A percentile compares a stretch with the other conserved stretches of the same genome.
phyloP scores from a whole-genome alignment of 1,140 invertebrate genomes.

The Halotydeus destructor region DNA sequence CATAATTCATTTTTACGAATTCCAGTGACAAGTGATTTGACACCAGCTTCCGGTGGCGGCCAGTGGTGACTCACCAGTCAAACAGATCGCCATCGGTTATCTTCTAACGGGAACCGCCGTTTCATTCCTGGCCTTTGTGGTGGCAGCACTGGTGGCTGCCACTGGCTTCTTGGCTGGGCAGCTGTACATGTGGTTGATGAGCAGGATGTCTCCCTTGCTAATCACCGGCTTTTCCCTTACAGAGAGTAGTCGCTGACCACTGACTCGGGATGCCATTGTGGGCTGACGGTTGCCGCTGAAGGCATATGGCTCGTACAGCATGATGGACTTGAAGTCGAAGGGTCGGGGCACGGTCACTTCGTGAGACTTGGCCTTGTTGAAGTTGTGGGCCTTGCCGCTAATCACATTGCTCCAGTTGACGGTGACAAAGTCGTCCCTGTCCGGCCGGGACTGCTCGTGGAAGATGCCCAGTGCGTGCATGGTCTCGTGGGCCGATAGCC shows the following conservation, averaged over 20 bases:
- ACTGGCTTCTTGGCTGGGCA: too few species aligned
- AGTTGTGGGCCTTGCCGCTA: background rate
- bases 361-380: background rate
- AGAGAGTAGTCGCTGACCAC: background rate
- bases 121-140: too few species aligned
- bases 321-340: conserved; percentile 17
- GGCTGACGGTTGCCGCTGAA: too few species aligned
- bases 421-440: conserved; percentile 39
- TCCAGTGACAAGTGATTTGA: too few species aligned
- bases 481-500: conserved; percentile 42
- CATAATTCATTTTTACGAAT: too few species aligned
- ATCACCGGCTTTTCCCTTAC: conserved; percentile 20
- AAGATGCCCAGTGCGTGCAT: conserved; percentile 24
- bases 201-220: conserved; percentile 20
- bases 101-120: too few species aligned
- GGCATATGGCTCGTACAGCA: conserved; percentile 16
- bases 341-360: background rate
- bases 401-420: conserved; percentile 41
- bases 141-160: too few species aligned
- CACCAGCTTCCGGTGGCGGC: too few species aligned
- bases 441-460: conserved; percentile 36
- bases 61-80: too few species aligned
- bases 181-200: conserved; percentile 22
- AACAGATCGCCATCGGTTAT: too few species aligned
- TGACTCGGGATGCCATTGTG: background rate